Base-by-base conservation (phyloP, 1,140 invertebrate species). In the Aphis craccivora region DNA sequence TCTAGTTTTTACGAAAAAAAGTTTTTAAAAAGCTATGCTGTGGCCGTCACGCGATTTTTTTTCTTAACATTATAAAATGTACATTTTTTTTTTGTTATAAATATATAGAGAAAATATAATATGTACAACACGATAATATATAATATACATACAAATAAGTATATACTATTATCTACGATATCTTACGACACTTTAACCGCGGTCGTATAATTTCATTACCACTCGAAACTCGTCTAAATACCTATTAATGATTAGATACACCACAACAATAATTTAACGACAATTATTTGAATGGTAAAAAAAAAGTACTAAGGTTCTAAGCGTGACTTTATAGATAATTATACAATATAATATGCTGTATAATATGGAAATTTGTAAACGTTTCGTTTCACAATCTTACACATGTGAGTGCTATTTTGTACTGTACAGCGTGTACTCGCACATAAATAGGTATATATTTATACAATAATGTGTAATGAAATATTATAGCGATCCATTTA, bases 61-160 rank as follows among this genome's bases (percentile, higher is more conserved):
- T 67, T n/a, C 30, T 6, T n/a, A 35, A 35, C 60, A n/a, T 76
- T 18, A 76, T 76, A 76, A n/a, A n/a, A 76, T 76, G n/a, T 76
- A 76, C 30, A 18, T 76, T 76, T 76, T 76, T 76, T 76, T 40
- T 40, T 40, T 76, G 60, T 76, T 76, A 30, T 76, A 76, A 76
- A 76, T 76, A 76, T 35, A n/a, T 14, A 76, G n/a, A n/a, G n/a
- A 76, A 76, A 60, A 76, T n/a, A 76, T 76, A 67, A 76, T 76
- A 76, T 18, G 30, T 35, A 76, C 14, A 76, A 76, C 60, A 76
- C 30, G 60, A 76, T 76, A n/a, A 76, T 76, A n/a, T n/a, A 76
- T 60, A 60, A 11, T 60, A 76, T 20, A 76, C n/a, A 35, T 20
- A 53, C 22, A 53, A 3, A 51, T 9, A 51, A 51, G 18, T 51